Evolutionary conservation across 2,113 vertebrate genomes (phyloP).

Genomic region (Pseudonaja textilis): DNA sequence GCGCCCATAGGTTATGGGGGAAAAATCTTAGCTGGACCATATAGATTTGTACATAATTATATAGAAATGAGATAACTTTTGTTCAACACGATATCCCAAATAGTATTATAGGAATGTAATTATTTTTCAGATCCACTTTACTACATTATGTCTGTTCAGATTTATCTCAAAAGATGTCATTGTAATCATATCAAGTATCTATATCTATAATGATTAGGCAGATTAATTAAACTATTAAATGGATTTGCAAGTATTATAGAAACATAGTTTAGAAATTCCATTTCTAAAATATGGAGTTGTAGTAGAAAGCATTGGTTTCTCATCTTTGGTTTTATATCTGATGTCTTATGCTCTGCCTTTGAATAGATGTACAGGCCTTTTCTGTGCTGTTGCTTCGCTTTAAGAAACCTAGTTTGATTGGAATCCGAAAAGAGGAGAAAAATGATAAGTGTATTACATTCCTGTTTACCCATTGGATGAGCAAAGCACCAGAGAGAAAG

Average conservation of each 20-base stretch:
- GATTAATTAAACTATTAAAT: slow-evolving; percentile 5
- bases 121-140: neutral
- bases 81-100: neutral
- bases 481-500: neutral
- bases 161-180: neutral
- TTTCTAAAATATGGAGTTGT: neutral
- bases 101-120: neutral
- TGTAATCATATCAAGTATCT: neutral
- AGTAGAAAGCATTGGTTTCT: neutral
- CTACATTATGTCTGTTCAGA: neutral
- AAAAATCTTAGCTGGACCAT: neutral
- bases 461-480: neutral
- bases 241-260: neutral
- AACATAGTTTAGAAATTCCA: neutral
- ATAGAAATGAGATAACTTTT: neutral
- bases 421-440: neutral
- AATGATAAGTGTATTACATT: neutral
- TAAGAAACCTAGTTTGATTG: neutral
- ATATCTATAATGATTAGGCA: slow-evolving; percentile 12
- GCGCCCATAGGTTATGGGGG: neutral
- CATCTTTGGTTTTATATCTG: neutral
- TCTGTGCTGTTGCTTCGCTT: neutral
- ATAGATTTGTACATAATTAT: neutral
- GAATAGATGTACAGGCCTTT: too few species aligned
- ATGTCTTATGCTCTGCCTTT: neutral